Percentiles rank a stretch among this genome's conserved stretches.
phyloP scores from a whole-genome alignment of 1,140 invertebrate species.

The Metaphire vulgaris region DNA sequence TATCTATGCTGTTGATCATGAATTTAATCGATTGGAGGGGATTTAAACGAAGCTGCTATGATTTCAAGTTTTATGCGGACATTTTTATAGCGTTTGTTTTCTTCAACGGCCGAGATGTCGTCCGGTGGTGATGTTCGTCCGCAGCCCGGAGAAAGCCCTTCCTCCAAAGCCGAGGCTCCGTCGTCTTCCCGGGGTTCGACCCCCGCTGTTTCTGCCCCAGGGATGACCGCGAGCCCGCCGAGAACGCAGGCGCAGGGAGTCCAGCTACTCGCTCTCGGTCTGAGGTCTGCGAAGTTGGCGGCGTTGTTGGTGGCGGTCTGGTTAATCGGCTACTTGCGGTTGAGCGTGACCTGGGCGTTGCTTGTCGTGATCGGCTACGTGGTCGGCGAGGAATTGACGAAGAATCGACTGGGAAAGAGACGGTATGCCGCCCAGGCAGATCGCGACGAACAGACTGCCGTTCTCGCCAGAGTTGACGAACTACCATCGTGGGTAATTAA shows the following conservation, averaged over 20 bases:
- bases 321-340: constrained; percentile 33
- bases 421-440: constrained; percentile 25
- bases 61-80: too few relatives aligned
- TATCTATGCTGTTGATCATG: too few relatives aligned
- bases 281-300: constrained; percentile 29
- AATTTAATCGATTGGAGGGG: too few relatives aligned
- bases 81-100: too few relatives aligned
- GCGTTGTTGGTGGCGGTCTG: constrained; percentile 25
- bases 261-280: constrained; percentile 25
- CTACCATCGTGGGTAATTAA: constrained; percentile 35
- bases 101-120: too few relatives aligned
- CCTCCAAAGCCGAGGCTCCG: too few relatives aligned
- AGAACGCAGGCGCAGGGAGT: constrained; percentile 21
- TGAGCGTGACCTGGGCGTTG: constrained; percentile 34
- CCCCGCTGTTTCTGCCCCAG: too few relatives aligned
- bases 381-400: constrained; percentile 26
- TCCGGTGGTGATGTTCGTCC: too few relatives aligned
- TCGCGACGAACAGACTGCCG: constrained; percentile 32
- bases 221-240: not conserved
- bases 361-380: constrained; percentile 31
- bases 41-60: too few relatives aligned
- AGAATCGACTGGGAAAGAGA: constrained; percentile 19
- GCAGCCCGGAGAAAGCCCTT: too few relatives aligned
- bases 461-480: constrained; percentile 34
- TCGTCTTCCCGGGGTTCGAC: too few relatives aligned